Conservation (phyloP, 2,113 vertebrate species). For the Helogale parvula region DNA sequence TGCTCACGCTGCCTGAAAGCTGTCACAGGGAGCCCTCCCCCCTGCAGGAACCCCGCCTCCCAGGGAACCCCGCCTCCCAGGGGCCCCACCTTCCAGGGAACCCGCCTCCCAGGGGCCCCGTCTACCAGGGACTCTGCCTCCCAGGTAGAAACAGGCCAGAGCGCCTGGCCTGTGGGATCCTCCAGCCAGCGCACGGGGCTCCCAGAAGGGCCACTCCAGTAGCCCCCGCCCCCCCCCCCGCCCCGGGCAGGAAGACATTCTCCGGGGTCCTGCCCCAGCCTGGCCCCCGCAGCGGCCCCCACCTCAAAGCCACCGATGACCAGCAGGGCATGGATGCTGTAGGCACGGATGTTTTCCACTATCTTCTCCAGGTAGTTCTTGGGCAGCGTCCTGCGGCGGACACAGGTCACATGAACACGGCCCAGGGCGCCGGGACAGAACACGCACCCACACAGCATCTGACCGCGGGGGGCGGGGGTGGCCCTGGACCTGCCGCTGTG, state of each 20-base stretch:
- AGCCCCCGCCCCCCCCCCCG: not conserved
- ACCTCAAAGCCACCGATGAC: slow-evolving; percentile 98
- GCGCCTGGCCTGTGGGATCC: rapidly evolving
- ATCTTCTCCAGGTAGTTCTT: slow-evolving; percentile 91
- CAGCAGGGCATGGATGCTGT: slow-evolving; percentile 92
- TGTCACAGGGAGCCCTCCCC: not conserved
- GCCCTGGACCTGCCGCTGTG: rapidly evolving
- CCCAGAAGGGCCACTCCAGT: too few relatives aligned
- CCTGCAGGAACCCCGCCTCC: not conserved
- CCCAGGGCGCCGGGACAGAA: not conserved
- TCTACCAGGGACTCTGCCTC: not conserved
- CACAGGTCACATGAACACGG: rapidly evolving
- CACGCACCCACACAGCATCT: rapidly evolving
- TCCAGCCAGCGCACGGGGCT: rapidly evolving
- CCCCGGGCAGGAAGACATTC: not conserved
- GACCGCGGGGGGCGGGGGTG: rapidly evolving
- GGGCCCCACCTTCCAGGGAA: too few relatives aligned
- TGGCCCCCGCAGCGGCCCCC: not conserved
- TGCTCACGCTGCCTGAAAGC: not conserved
- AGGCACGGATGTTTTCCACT: slow-evolving; percentile 89
- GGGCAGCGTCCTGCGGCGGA: slow-evolving; percentile 90
- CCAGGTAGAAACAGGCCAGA: not conserved
- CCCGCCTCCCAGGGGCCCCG: too few relatives aligned
- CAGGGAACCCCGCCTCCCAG: not conserved
- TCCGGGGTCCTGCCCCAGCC: not conserved